These are phyloP conservation scores for Odontomachus brunneus DNA, from an alignment of 1,140 invertebrate species.

Conservation along the genomic window DNA sequence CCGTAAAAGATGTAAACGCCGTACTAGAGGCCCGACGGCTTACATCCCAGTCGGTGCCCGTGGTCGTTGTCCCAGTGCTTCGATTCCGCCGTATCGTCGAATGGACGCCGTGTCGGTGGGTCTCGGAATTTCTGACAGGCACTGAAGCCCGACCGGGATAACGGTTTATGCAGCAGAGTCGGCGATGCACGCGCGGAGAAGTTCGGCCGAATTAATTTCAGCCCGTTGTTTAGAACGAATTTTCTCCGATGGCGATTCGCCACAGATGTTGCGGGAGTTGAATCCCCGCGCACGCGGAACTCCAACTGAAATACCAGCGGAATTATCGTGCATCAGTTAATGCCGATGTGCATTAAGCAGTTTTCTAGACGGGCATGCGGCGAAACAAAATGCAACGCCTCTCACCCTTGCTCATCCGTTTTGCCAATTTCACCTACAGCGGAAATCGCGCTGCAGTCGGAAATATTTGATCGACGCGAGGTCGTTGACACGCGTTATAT, in stretches of 20 bases:
- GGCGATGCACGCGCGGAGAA: not conserved
- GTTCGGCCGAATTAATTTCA: conserved; percentile 44
- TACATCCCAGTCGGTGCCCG: conserved; percentile 4
- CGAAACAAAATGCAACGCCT: too few species aligned
- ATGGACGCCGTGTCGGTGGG: conserved; percentile 1
- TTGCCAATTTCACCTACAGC: too few species aligned
- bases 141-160: not conserved
- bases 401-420: too few species aligned
- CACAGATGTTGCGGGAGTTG: not conserved
- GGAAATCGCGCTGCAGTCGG: too few species aligned
- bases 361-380: not conserved
- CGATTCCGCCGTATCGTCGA: conserved; percentile 19
- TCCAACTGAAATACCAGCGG: conserved; percentile 5
- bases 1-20: conserved; percentile 29
- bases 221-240: conserved; percentile 33
- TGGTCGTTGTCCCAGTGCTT: not conserved
- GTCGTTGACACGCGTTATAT: too few species aligned
- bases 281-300: not conserved
- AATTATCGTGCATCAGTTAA: conserved; percentile 7
- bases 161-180: not conserved
- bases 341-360: not conserved
- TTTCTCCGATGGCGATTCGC: not conserved
- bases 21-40: not conserved
- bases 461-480: too few species aligned
- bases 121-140: conserved; percentile 19